These are phyloP conservation scores for Scaptomyza tumidula DNA, from an alignment of 2,888 invertebrate species.

Conservation along the genomic window DNA sequence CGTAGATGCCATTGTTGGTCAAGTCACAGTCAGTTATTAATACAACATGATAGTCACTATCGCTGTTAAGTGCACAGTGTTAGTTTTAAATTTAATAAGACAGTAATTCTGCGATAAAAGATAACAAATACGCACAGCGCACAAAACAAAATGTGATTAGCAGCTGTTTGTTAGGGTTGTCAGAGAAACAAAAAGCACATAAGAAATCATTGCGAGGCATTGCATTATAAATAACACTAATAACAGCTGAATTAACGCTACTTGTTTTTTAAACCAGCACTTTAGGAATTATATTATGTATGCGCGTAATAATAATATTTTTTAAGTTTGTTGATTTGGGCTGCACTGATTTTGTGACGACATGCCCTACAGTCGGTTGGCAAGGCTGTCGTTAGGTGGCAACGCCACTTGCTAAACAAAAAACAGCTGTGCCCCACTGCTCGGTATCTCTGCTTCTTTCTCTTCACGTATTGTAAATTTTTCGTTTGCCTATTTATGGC, in stretches of 20 bases:
- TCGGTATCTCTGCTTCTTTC: slow-evolving; percentile 64
- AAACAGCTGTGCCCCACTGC: slow-evolving; percentile 60
- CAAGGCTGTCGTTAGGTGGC: slow-evolving; percentile 33
- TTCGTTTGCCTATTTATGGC: slow-evolving; percentile 36
- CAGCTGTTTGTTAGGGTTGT: slow-evolving; percentile 53
- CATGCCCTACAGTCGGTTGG: slow-evolving; percentile 12
- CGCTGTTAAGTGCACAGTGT: slow-evolving; percentile 31
- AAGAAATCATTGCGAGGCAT: background rate
- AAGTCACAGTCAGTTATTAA: slow-evolving; percentile 26
- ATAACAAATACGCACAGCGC: slow-evolving; percentile 36
- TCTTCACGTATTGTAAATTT: slow-evolving; percentile 53
- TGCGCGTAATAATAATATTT: no score
- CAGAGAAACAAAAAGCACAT: background rate
- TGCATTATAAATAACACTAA: background rate
- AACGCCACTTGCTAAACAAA: slow-evolving; percentile 67
- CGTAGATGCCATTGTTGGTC: slow-evolving; percentile 36
- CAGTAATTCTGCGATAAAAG: slow-evolving; percentile 51
- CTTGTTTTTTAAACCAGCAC: background rate
- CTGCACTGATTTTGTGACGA: slow-evolving; percentile 27
- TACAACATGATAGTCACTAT: slow-evolving; percentile 39
- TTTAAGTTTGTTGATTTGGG: background rate
- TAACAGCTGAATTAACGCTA: background rate
- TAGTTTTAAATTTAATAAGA: slow-evolving; percentile 26
- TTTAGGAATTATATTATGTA: background rate
- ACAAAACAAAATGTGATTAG: slow-evolving; percentile 25